These are phyloP conservation scores for Heliconius sara DNA, from an alignment of 2,888 invertebrate species.

Conservation along the genomic window DNA sequence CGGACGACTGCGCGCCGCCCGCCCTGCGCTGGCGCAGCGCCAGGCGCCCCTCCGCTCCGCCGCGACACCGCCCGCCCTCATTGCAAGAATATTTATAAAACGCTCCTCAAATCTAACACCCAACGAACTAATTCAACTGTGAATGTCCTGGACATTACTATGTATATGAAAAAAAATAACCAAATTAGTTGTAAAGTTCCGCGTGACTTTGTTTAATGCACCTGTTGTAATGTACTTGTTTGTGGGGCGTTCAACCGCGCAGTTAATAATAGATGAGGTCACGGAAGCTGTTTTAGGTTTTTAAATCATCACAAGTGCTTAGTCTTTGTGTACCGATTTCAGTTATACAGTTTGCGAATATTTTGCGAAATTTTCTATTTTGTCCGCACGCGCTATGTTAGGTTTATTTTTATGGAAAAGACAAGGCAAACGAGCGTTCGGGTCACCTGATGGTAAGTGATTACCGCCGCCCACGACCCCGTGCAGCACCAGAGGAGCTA, in stretches of 20 bases:
- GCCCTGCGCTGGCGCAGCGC: conserved; percentile 52
- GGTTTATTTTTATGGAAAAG: too few species aligned
- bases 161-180: not conserved
- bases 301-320: conserved; percentile 24
- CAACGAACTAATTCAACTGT: conserved; percentile 23
- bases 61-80: conserved; percentile 23
- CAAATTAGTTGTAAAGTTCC: conserved; percentile 32
- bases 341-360: too few species aligned
- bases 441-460: too few species aligned
- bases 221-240: conserved; percentile 51
- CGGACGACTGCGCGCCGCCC: conserved; percentile 50
- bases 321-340: not conserved
- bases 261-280: conserved; percentile 52
- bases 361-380: too few species aligned
- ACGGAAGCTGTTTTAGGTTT: conserved; percentile 49
- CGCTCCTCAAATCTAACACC: conserved; percentile 7
- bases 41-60: conserved; percentile 36
- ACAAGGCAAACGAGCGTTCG: too few species aligned
- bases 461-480: too few species aligned
- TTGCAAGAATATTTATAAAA: conserved; percentile 37
- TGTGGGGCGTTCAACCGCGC: conserved; percentile 57
- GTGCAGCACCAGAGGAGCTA: too few species aligned
- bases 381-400: too few species aligned
- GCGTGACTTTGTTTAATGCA: conserved; percentile 32
- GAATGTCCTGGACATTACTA: conserved; percentile 14